These are phyloP conservation scores for Hydrozoanthus gracilis DNA, from an alignment of 92 coral and sea anemone genomes.

Conservation along the genomic window DNA sequence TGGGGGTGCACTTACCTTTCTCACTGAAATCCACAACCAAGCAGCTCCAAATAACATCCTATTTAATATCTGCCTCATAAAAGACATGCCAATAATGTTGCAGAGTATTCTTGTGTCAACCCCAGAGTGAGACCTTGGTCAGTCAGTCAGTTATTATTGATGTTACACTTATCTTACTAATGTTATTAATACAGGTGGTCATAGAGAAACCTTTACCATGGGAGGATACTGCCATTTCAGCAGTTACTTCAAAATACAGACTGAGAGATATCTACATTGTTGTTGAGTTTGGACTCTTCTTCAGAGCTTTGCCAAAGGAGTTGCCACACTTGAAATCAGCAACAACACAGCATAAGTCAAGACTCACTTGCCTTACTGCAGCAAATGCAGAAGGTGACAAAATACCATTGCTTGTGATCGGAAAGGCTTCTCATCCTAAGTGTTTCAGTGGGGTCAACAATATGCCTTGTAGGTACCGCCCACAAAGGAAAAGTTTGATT, in stretches of 20 bases:
- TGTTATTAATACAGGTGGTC: background rate
- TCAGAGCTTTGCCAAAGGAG: conserved; percentile 49
- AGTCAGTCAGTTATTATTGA: too few relatives aligned
- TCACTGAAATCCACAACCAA: too few relatives aligned
- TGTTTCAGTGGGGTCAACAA: conserved; percentile 39
- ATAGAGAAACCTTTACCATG: conserved; percentile 34
- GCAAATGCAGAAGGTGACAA: conserved; percentile 37
- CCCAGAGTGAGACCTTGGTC: too few relatives aligned
- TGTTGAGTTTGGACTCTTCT: conserved; percentile 56
- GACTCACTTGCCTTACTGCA: conserved; percentile 25
- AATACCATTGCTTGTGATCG: conserved; percentile 46
- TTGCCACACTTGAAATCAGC: conserved; percentile 44
- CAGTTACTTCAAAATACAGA: conserved; percentile 27
- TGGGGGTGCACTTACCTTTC: too few relatives aligned
- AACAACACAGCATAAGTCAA: background rate
- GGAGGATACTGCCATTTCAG: conserved; percentile 32
- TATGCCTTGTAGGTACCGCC: conserved; percentile 40
- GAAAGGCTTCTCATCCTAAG: conserved; percentile 21
- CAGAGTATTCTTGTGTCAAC: too few relatives aligned
- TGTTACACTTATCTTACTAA: too few relatives aligned
- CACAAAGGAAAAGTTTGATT: conserved; percentile 39
- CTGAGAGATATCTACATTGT: conserved; percentile 38
- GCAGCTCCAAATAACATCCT: too few relatives aligned
- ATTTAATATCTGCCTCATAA: too few relatives aligned
- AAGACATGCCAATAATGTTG: too few relatives aligned